Conservation (phyloP, 2,888 invertebrate species). For the Trissolcus brochymenae region DNA sequence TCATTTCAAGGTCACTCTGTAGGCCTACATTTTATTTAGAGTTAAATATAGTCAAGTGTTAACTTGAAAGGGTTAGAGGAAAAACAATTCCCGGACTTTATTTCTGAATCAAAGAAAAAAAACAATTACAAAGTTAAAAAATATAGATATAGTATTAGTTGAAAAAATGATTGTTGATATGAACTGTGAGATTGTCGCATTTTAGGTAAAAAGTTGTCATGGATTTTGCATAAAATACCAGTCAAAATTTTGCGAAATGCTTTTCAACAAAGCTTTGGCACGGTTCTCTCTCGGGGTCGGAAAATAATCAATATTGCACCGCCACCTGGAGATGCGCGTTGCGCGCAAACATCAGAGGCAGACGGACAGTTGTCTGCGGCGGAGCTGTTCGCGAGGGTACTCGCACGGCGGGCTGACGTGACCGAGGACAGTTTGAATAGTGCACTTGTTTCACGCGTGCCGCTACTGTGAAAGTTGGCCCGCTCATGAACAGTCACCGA, state of each 20-base stretch:
- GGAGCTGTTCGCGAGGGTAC: slow-evolving; percentile 63
- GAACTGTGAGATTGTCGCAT: too few species aligned
- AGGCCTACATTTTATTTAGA: too few species aligned
- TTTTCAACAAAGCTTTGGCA: not conserved
- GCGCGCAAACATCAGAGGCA: slow-evolving; percentile 72
- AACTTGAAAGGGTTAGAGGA: too few species aligned
- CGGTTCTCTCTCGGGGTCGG: too few species aligned
- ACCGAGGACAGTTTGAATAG: slow-evolving; percentile 58
- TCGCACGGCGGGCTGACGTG: slow-evolving; percentile 49
- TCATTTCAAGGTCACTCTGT: too few species aligned
- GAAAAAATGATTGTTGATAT: too few species aligned
- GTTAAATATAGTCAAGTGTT: too few species aligned
- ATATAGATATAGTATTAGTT: too few species aligned
- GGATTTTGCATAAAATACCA: not conserved
- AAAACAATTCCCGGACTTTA: too few species aligned
- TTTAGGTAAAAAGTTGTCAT: too few species aligned
- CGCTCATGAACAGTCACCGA: slow-evolving; percentile 65
- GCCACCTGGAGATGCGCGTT: slow-evolving; percentile 61
- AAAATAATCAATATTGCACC: slow-evolving; percentile 64
- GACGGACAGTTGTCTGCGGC: slow-evolving; percentile 70
- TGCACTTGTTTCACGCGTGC: slow-evolving; percentile 6
- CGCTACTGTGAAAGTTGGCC: slow-evolving; percentile 16
- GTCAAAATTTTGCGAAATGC: not conserved
- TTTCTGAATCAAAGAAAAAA: too few species aligned
- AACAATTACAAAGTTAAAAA: too few species aligned